Evolutionary conservation across 1,140 invertebrate genomes (phyloP).

Genomic region (Asbolus verrucosus): DNA sequence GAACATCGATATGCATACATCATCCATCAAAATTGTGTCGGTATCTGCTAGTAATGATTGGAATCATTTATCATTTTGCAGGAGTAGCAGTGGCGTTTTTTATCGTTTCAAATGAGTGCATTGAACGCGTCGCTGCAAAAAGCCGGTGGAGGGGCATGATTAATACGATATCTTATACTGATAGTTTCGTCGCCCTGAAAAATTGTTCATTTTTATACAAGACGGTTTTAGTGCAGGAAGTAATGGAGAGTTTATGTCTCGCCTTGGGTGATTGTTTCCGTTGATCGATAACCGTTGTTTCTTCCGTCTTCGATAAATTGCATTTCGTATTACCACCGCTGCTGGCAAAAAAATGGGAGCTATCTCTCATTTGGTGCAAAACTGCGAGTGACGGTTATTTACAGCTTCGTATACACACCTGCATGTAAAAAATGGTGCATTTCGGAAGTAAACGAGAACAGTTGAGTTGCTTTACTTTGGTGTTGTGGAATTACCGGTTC

Average conservation of each 20-base stretch:
- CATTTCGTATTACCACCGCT: constrained; percentile 7
- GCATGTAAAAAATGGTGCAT: no score
- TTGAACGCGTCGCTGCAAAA: constrained; percentile 38
- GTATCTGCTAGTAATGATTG: constrained; percentile 46
- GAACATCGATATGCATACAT: constrained; percentile 49
- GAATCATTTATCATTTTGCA: constrained; percentile 46
- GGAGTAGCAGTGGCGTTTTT: constrained; percentile 41
- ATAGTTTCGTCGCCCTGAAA: constrained; percentile 44
- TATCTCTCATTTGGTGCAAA: neutral
- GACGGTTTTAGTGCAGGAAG: constrained; percentile 43
- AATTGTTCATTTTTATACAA: constrained; percentile 45
- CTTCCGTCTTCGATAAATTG: constrained; percentile 34
- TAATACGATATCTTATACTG: constrained; percentile 44
- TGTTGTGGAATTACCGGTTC: constrained; percentile 9
- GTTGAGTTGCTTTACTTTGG: no score
- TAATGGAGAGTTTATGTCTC: constrained; percentile 45
- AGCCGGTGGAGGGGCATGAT: constrained; percentile 30
- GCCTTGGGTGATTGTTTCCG: constrained; percentile 43
- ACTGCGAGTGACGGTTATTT: neutral
- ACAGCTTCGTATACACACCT: neutral
- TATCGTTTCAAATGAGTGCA: constrained; percentile 41
- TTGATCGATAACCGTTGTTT: constrained; percentile 43
- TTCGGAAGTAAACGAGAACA: constrained; percentile 31
- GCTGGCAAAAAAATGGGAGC: constrained; percentile 12
- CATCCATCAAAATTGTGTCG: constrained; percentile 48